These are phyloP conservation scores for Alcedo quadribrachys DNA, from an alignment of 2,797 vertebrate genomes.

Conservation along the genomic window DNA sequence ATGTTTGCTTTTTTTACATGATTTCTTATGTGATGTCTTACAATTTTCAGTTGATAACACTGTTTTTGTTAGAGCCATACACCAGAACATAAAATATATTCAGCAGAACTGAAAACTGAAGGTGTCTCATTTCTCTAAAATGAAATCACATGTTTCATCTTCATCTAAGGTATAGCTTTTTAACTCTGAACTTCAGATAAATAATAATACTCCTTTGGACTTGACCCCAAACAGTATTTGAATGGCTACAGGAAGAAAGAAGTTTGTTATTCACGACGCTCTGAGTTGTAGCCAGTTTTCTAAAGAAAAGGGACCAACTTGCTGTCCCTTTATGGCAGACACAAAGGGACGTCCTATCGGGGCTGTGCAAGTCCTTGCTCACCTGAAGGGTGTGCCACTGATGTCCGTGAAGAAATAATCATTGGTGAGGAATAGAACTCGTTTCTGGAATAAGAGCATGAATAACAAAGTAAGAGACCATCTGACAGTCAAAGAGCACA, in stretches of 20 bases:
- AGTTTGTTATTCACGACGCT: not conserved
- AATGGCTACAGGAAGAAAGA: not conserved
- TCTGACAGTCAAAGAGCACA: not conserved
- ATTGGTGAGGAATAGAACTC: conserved; percentile 92
- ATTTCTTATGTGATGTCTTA: not conserved
- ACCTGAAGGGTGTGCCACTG: conserved; percentile 96
- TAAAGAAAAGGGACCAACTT: not conserved
- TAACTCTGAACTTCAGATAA: not conserved
- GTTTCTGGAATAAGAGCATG: conserved; percentile 78
- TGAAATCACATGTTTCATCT: not conserved
- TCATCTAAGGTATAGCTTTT: not conserved
- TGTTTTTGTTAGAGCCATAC: not conserved
- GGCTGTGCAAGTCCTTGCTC: not conserved
- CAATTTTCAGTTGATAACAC: not conserved
- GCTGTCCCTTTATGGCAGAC: not conserved
- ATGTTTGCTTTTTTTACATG: not conserved
- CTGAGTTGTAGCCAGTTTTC: not conserved
- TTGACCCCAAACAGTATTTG: not conserved
- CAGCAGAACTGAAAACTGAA: not conserved
- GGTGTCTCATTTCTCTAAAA: not conserved
- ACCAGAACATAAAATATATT: not conserved
- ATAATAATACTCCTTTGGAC: not conserved
- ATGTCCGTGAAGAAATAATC: conserved; percentile 95
- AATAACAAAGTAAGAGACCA: not conserved
- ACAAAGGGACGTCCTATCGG: no score